These are phyloP conservation scores for Antheraea assamensis DNA, from an alignment of 2,888 invertebrate genomes.

Conservation along the genomic window DNA sequence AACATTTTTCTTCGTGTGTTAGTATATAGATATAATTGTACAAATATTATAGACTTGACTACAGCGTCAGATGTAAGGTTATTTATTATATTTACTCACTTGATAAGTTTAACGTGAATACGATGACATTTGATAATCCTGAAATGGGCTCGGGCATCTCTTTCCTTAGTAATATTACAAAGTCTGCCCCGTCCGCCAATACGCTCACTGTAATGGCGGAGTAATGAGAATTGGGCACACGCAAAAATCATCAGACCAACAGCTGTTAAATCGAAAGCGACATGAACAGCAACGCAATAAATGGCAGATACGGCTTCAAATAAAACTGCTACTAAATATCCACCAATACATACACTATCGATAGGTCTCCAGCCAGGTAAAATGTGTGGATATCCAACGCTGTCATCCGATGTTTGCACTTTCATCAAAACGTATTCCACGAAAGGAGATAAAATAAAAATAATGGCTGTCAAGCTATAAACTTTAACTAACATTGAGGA, in stretches of 20 bases:
- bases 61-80: not conserved
- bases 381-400: constrained; percentile 52
- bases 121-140: constrained; percentile 57
- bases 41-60: too few relatives aligned
- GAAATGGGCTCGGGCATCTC: constrained; percentile 53
- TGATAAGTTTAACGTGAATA: constrained; percentile 47
- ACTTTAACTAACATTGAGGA: constrained; percentile 46
- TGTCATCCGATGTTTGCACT: constrained; percentile 30
- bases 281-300: constrained; percentile 58
- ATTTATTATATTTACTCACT: constrained; percentile 44
- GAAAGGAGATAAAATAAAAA: constrained; percentile 60
- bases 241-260: constrained; percentile 64
- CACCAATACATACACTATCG: constrained; percentile 39
- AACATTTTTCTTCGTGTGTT: too few relatives aligned
- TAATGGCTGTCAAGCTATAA: constrained; percentile 50
- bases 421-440: constrained; percentile 45
- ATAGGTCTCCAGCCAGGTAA: constrained; percentile 60
- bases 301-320: constrained; percentile 51
- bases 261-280: constrained; percentile 56
- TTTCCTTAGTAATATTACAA: constrained; percentile 36
- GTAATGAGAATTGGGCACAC: constrained; percentile 58
- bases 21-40: too few relatives aligned
- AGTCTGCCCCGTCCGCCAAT: constrained; percentile 54
- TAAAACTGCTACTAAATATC: constrained; percentile 47
- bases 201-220: constrained; percentile 49